Evolutionary conservation across 2,888 invertebrate genomes (phyloP), one percentile per base, ranked within the genome.

Genomic region (Boloria euphrosyne): DNA sequence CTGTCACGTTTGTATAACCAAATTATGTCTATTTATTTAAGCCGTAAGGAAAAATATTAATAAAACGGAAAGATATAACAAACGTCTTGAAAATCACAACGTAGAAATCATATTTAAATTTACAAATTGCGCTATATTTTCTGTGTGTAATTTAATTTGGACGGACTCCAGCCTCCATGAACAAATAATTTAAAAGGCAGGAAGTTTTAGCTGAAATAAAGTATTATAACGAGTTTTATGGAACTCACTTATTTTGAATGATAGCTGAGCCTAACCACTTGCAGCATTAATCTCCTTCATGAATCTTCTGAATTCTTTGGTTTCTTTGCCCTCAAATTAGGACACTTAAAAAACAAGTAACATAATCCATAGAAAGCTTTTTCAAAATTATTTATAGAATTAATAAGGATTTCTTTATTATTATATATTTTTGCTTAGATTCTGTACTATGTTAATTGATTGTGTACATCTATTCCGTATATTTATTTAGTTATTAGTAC

Each of bases 81-180:
- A 58, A 49, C 47, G 38, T 59, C 17, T 50, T 49, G n/a, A 52
- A 51, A 64, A 52, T 58, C 51, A 18, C 46, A 58, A 51, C 46
- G 38, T 50, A 18, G 51, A 58, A 58, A 44, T 64, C 51, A 62
- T 61, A 50, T 67, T 58, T 81, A 79, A 85, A 85, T 86, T 85
- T 80, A 80, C 80, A 80, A 79, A 85, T 84, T 82, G 80, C 80
- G 84, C 85, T 79, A 84, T 82, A 84, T 84, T 84, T 85, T 82
- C 83, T 83, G 82, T 81, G 85, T 85, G 84, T 87, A 90, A 90
- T 90, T 89, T 85, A 89, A 91, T 90, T 91, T 90, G 88, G 90
- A 89, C 80, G 82, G 77, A 81, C 80, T 87, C 89, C 90, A 90
- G 86, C 82, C 86, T 83, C 84, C 70, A 78, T 82, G 84, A 86